Conservation (phyloP, 2,797 vertebrate species). For the Poliocrania exsul region DNA sequence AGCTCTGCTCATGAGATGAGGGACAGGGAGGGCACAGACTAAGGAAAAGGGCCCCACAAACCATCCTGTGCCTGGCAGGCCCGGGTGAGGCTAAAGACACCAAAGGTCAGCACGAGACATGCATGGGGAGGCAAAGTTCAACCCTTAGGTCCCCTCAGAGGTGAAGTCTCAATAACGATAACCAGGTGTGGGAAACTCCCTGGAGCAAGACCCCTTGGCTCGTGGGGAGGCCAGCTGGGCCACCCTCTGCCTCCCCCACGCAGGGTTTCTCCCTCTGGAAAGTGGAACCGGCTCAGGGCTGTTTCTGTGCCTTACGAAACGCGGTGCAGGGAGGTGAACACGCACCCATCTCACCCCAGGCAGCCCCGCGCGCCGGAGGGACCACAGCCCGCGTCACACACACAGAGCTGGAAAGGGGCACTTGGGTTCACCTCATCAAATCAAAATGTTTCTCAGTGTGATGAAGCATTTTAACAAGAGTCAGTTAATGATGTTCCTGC, state of each 20-base stretch:
- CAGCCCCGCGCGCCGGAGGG: rapidly evolving
- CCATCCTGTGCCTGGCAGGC: not conserved
- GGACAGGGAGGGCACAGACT: not conserved
- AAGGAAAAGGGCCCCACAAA: not conserved
- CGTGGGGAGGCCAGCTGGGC: not conserved
- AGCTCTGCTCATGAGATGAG: not conserved
- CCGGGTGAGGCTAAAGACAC: rapidly evolving
- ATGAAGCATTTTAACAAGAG: not conserved
- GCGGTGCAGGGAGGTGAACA: not conserved
- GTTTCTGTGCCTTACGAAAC: not conserved
- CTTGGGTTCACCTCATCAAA: not conserved
- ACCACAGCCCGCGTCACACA: rapidly evolving
- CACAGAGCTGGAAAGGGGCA: not conserved
- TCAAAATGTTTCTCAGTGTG: not conserved
- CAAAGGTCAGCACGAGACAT: not conserved
- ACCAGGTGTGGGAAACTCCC: not conserved
- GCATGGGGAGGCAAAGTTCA: not conserved
- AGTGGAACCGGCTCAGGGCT: not conserved
- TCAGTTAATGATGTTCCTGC: not conserved
- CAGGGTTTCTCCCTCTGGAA: not conserved
- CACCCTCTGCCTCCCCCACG: not conserved
- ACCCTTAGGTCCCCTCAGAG: not conserved
- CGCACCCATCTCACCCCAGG: rapidly evolving
- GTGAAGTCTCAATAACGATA: not conserved
- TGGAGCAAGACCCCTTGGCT: not conserved